Percentiles rank a stretch among this genome's conserved stretches.
These are phyloP conservation scores for Pteromalus puparum DNA, from an alignment of 1,140 invertebrate genomes.

Conservation along the genomic window DNA sequence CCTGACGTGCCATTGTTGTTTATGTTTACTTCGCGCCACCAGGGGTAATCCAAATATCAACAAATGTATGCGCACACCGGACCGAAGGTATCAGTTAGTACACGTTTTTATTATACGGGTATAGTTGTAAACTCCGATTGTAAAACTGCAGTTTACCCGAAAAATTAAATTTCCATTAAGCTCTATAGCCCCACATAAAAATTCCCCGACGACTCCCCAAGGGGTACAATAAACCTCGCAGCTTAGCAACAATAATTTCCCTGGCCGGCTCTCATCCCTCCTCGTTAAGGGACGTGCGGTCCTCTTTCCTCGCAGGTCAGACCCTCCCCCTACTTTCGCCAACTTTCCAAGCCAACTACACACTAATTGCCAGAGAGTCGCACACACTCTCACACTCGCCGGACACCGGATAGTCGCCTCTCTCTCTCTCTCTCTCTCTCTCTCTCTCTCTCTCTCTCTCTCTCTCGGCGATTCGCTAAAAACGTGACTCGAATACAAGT, in stretches of 20 bases:
- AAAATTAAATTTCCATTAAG: not conserved
- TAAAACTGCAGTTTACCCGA: not conserved
- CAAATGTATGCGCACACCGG: not conserved
- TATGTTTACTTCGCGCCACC: not conserved
- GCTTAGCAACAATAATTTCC: not conserved
- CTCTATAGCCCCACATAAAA: not conserved
- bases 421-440: not conserved
- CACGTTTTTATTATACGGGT: not conserved
- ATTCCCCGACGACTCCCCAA: not conserved
- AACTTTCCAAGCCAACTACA: not conserved
- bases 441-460: too few species aligned
- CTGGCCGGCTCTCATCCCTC: not conserved
- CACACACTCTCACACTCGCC: not conserved
- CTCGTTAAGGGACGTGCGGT: not conserved
- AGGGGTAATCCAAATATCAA: not conserved
- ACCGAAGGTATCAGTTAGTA: not conserved
- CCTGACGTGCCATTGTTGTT: not conserved
- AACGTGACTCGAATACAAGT: constrained; percentile 1
- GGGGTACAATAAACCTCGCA: too few species aligned
- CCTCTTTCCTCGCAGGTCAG: not conserved
- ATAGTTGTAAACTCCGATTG: not conserved
- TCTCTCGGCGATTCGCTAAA: not conserved
- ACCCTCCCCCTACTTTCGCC: not conserved
- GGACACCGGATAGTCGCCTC: not conserved
- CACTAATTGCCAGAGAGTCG: not conserved